Evolutionary conservation across 2,888 invertebrate genomes (phyloP).

Genomic region (Cantharis rufa): DNA sequence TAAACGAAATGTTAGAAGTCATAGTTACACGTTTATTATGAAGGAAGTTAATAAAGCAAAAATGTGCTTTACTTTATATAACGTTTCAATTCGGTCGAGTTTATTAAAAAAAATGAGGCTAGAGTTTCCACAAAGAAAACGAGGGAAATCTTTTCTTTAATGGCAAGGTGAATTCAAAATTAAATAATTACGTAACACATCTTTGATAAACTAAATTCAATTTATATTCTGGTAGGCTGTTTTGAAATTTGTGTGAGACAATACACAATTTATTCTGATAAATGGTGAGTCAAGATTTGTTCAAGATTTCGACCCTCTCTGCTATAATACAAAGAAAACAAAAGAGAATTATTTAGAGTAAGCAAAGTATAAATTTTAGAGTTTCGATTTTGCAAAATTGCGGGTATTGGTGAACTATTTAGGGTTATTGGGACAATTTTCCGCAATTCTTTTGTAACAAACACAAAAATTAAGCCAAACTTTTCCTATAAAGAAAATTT

Average conservation of each 20-base stretch:
- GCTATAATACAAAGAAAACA: background rate
- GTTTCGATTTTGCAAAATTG: background rate
- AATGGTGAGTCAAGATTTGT: background rate
- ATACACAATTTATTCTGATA: background rate
- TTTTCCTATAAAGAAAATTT: background rate
- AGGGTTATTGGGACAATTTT: background rate
- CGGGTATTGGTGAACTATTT: background rate
- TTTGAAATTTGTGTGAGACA: background rate
- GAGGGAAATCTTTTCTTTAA: background rate
- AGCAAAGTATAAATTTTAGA: background rate
- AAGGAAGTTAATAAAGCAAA: background rate
- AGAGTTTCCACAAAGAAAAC: background rate
- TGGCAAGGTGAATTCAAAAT: background rate
- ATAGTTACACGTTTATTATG: background rate
- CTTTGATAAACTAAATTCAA: background rate
- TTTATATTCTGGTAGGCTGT: background rate
- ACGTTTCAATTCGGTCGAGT: background rate
- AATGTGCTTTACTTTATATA: background rate
- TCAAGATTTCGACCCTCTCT: background rate
- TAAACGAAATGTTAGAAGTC: background rate
- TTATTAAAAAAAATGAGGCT: background rate
- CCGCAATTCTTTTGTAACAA: background rate
- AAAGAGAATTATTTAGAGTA: background rate
- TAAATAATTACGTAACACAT: background rate
- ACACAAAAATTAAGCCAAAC: background rate